Conservation (phyloP, 1,140 invertebrate genomes). For the Drosophila varians region DNA sequence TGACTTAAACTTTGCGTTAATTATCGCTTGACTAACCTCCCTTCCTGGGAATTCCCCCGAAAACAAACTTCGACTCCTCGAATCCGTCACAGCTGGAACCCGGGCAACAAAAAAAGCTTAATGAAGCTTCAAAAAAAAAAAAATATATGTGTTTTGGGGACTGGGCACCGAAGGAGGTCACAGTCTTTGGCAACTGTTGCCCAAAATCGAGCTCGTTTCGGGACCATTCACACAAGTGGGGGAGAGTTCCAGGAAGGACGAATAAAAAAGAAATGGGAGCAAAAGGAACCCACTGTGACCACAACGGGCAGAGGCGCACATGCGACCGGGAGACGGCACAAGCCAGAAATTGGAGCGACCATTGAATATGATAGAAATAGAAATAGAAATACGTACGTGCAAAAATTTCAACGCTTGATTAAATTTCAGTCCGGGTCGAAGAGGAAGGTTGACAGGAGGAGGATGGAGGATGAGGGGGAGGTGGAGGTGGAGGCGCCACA, state of each 20-base stretch:
- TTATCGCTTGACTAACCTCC: constrained; percentile 19
- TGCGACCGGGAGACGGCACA: constrained; percentile 55
- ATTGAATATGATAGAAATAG: constrained; percentile 75
- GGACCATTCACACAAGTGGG: constrained; percentile 60
- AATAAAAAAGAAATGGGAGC: no score
- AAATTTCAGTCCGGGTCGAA: constrained; percentile 69
- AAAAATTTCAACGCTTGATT: constrained; percentile 80
- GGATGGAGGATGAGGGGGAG: no score
- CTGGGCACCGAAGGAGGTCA: constrained; percentile 33
- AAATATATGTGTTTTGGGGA: not conserved
- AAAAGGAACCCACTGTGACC: constrained; percentile 27
- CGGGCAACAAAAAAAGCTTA: constrained; percentile 55
- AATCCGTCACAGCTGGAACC: constrained; percentile 62
- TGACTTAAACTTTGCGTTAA: constrained; percentile 11
- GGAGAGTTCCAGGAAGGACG: constrained; percentile 2
- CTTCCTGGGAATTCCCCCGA: constrained; percentile 22
- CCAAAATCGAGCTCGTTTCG: constrained; percentile 53
- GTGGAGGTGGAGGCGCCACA: no score
- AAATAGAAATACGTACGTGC: constrained; percentile 71
- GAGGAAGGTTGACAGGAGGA: constrained; percentile 27
- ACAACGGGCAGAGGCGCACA: constrained; percentile 47
- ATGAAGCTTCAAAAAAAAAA: constrained; percentile 51
- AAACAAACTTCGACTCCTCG: constrained; percentile 53
- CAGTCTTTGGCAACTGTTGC: constrained; percentile 73
- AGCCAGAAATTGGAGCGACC: constrained; percentile 44